phyloP scores from a whole-genome alignment of 2,113 vertebrate species.

The Proteles cristata region DNA sequence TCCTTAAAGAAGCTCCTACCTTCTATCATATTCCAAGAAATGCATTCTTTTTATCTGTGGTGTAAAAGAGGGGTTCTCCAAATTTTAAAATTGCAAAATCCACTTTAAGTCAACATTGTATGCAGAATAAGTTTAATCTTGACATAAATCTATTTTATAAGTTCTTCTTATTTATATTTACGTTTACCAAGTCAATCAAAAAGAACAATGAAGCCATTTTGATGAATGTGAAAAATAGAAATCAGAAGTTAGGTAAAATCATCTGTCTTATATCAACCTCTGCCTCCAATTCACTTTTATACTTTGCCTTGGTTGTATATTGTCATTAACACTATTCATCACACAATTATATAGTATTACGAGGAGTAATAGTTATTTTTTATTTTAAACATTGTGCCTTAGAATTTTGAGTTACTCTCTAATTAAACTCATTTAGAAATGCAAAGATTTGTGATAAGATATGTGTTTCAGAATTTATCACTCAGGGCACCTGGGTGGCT shows the following conservation, averaged over 20 bases:
- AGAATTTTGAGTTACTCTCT: neutral
- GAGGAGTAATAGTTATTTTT: neutral
- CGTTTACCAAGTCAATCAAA: neutral
- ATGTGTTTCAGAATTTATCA: neutral
- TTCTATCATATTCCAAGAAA: neutral
- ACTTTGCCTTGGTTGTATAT: neutral
- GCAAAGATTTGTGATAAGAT: neutral
- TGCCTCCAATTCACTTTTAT: neutral
- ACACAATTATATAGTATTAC: neutral
- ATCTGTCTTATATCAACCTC: neutral
- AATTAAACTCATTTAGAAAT: neutral
- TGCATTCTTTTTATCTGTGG: neutral
- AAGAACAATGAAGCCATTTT: neutral
- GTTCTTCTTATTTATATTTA: conserved; percentile 8
- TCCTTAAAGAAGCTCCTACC: neutral
- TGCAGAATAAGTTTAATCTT: conserved; percentile 24
- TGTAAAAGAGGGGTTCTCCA: neutral
- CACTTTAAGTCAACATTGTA: neutral
- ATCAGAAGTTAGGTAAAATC: neutral
- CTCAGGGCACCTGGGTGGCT: too few species aligned
- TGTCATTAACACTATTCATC: neutral
- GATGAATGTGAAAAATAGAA: neutral
- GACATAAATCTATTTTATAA: neutral
- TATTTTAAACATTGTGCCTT: neutral
- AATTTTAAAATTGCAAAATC: neutral